Conservation (phyloP, 37 sponge, comb jelly and placozoan species). For the Diacarnus erythraeanus region DNA sequence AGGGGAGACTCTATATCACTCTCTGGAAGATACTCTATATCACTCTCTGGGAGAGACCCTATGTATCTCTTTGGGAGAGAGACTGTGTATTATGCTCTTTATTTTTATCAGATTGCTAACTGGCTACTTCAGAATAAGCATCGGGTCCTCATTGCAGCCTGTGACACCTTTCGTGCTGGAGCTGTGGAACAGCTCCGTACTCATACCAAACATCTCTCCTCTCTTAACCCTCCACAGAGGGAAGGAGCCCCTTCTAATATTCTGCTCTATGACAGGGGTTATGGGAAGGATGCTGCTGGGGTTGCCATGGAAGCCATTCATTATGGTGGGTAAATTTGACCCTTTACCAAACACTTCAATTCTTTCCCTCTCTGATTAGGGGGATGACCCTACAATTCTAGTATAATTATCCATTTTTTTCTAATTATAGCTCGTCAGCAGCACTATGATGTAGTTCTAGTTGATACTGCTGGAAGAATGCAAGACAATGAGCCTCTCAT, state of each 20-base stretch:
- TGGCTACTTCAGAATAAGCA: slow-evolving; percentile 92
- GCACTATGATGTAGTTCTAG: slow-evolving; percentile 87
- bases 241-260: slow-evolving; percentile 53
- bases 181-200: slow-evolving; percentile 97
- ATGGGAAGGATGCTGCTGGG: slow-evolving; percentile 87
- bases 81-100: neutral
- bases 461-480: slow-evolving; percentile 97
- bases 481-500: slow-evolving; percentile 98
- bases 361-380: no score
- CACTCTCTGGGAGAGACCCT: no score
- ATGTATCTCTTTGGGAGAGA: no score
- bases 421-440: slow-evolving; percentile 59
- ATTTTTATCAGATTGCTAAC: slow-evolving; percentile 62
- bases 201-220: slow-evolving; percentile 63
- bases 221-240: slow-evolving; percentile 74
- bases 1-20: no score
- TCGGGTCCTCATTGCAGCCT: slow-evolving; percentile 89
- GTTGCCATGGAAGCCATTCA: slow-evolving; percentile 84
- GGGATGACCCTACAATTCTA: no score
- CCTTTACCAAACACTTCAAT: neutral
- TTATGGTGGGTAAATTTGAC: slow-evolving; percentile 21
- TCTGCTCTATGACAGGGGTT: slow-evolving; percentile 77
- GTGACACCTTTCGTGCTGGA: slow-evolving; percentile 97
- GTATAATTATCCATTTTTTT: neutral
- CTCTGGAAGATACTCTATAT: no score